Conservation (phyloP, 2,113 vertebrate species). For the Hemichromis elongatus region DNA sequence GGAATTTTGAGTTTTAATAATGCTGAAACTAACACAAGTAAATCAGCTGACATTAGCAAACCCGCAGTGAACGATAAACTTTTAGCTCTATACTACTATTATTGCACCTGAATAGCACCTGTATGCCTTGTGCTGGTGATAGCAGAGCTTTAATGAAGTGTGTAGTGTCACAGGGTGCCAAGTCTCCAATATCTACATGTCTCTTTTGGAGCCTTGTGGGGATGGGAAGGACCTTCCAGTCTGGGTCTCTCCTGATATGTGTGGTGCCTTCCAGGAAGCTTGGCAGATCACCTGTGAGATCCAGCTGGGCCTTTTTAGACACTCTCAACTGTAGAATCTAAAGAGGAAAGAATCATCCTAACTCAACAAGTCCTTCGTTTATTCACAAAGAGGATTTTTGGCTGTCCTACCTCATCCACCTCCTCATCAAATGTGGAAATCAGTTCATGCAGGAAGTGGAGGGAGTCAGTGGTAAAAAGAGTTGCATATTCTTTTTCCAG, state of each 20-base stretch:
- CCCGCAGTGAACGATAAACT: background rate
- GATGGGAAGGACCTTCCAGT: conserved; percentile 73
- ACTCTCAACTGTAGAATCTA: conserved; percentile 68
- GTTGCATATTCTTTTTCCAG: conserved; percentile 63
- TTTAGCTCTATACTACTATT: background rate
- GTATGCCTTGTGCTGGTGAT: conserved; percentile 75
- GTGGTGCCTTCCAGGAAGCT: conserved; percentile 61
- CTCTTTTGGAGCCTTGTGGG: conserved; percentile 70
- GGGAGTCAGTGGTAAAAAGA: conserved; percentile 66
- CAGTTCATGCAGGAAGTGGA: conserved; percentile 71
- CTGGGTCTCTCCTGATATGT: conserved; percentile 57
- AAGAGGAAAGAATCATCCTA: background rate
- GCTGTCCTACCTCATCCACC: conserved; percentile 68
- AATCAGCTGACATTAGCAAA: background rate
- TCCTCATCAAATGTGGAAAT: conserved; percentile 69
- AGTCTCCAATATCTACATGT: conserved; percentile 75
- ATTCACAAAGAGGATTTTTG: background rate
- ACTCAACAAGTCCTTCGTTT: background rate
- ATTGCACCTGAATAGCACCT: conserved; percentile 53
- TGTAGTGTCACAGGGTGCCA: conserved; percentile 71
- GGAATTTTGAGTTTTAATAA: background rate
- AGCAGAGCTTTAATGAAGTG: conserved; percentile 62
- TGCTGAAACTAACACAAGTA: background rate
- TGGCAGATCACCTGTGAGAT: conserved; percentile 70
- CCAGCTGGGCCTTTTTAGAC: conserved; percentile 68